Percentiles rank a stretch among this genome's conserved stretches.
Evolutionary conservation across 2,888 invertebrate genomes (phyloP).

Genomic region (Parapristionchus giblindavisi): DNA sequence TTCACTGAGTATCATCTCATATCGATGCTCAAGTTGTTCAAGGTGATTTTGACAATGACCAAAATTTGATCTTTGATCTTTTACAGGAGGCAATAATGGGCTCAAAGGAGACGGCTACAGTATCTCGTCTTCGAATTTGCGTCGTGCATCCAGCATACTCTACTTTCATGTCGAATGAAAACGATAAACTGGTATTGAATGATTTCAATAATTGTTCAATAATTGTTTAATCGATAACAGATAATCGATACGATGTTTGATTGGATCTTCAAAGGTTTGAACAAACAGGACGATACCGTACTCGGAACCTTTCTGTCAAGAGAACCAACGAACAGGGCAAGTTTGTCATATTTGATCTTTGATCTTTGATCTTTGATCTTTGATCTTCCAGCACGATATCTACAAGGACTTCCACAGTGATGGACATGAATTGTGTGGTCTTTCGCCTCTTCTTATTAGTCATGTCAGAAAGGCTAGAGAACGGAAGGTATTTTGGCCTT

Average conservation of each 20-base stretch:
- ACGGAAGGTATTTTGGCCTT: background rate
- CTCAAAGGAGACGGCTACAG: constrained; percentile 3
- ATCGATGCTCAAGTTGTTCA: constrained; percentile 12
- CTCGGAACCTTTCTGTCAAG: background rate
- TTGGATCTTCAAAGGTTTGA: constrained; percentile 36
- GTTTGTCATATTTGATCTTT: background rate
- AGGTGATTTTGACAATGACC: constrained; percentile 5
- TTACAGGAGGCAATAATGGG: constrained; percentile 21
- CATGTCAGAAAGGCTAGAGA: background rate
- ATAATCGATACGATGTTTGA: constrained; percentile 32
- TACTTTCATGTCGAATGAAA: constrained; percentile 11
- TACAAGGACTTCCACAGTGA: constrained; percentile 4
- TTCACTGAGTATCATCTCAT: constrained; percentile 25
- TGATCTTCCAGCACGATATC: constrained; percentile 14
- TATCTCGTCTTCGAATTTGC: background rate
- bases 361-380: background rate
- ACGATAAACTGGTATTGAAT: constrained; percentile 10
- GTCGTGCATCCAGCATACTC: constrained; percentile 21
- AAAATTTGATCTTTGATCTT: background rate
- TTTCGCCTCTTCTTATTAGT: constrained; percentile 3
- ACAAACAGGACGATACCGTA: constrained; percentile 31
- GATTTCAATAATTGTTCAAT: background rate
- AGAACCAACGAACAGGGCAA: background rate
- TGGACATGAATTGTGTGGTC: background rate
- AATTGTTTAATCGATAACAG: background rate